phyloP scores from a whole-genome alignment of 2,113 vertebrate genomes.

The Dryoscopus gambensis region DNA sequence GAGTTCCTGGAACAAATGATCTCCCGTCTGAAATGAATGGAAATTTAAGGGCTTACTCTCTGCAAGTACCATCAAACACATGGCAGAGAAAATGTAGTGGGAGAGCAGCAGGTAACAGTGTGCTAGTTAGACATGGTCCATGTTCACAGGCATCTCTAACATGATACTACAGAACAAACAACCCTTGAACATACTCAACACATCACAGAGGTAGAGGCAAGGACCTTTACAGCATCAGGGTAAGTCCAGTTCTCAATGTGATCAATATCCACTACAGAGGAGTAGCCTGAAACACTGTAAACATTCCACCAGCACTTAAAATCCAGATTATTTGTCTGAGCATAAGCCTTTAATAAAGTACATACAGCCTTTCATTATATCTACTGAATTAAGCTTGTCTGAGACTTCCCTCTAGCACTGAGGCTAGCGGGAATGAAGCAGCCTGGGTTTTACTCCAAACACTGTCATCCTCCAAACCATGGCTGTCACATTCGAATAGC shows the following conservation, averaged over 20 bases:
- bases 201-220: neutral
- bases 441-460: neutral
- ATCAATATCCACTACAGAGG: neutral
- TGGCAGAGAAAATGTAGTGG: neutral
- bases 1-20: neutral
- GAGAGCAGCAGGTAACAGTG: neutral
- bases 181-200: neutral
- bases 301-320: neutral
- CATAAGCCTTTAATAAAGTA: neutral
- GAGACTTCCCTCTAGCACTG: neutral
- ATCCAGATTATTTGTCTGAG: neutral
- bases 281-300: neutral
- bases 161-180: neutral
- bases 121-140: neutral
- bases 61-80: neutral
- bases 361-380: rapidly evolving
- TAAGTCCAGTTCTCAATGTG: neutral
- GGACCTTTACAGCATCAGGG: neutral
- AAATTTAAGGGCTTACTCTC: neutral
- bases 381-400: neutral
- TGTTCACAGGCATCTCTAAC: neutral
- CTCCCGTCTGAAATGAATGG: neutral
- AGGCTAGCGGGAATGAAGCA: neutral
- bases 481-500: neutral
- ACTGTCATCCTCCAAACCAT: neutral